Evolutionary conservation across 2,888 invertebrate genomes (phyloP), one percentile per base, ranked within the genome.

Genomic region (Andrena minutula): DNA sequence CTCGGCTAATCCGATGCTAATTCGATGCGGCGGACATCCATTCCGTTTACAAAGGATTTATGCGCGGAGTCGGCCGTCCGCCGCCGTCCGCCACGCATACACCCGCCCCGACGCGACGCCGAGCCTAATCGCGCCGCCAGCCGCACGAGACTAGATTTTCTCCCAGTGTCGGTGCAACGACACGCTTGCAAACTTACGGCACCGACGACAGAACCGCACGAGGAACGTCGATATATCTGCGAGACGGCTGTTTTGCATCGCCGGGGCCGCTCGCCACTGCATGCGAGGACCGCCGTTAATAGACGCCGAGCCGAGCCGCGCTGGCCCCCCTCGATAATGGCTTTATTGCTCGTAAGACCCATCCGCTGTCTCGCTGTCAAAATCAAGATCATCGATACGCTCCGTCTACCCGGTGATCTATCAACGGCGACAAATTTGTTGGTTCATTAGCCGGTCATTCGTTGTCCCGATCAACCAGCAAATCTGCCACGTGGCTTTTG

Each of bases 1-100:
- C 91, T 92, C 89, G 91, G 90, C 89, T 92, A 92, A 92, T 91
- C 89, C 86, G 79, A 92, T 91, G 92, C 90, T 91, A 91, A 92
- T 92, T 91, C 89, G 87, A 92, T 90, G 90, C 92, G 88, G 89
- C 85, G 83, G 86, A 85, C 89, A 83, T 85, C 86, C 89, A 89
- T 89, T 85, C 86, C 85, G 88, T 88, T 88, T 79, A 90, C 90
- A 91, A 91, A 91, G 84, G 90, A 86, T 89, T 90, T 87, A 85
- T 85, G 78, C 66, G 77, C 69, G 53, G n/a, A 65, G 56, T 30
- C 70, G 65, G 68, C 75, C 49, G 65, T 84, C 71, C 58, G 72
- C 68, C 66, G 68, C 75, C 49, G 65, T 84, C 71, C 61, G 70
- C 68, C 66, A 64, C 78, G 71, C 75, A 66, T 63, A 75, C 69